These are phyloP conservation scores for Charaxes varanes DNA, from an alignment of 1,140 invertebrate genomes.

Conservation along the genomic window DNA sequence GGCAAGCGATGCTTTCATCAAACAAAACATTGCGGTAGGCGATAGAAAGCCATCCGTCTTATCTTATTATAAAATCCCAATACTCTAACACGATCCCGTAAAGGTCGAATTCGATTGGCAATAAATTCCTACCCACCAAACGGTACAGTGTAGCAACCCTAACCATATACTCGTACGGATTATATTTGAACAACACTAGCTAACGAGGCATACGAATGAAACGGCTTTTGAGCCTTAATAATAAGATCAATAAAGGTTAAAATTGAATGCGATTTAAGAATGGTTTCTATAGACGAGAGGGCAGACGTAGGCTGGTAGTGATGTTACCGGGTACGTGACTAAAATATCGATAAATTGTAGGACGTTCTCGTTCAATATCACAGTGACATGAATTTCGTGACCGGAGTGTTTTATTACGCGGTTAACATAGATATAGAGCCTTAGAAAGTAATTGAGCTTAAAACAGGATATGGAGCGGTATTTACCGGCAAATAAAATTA, in stretches of 20 bases:
- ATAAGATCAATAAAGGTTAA: background rate
- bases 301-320: constrained; percentile 15
- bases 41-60: constrained; percentile 9
- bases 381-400: constrained; percentile 17
- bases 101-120: constrained; percentile 5
- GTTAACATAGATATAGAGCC: constrained; percentile 8
- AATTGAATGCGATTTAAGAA: background rate
- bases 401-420: constrained; percentile 8
- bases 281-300: constrained; percentile 2
- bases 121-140: background rate
- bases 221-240: background rate
- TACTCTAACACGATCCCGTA: background rate
- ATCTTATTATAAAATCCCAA: constrained; percentile 6
- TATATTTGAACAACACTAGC: background rate
- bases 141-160: background rate
- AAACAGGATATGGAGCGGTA: constrained; percentile 6
- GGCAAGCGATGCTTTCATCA: constrained; percentile 5
- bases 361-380: constrained; percentile 14
- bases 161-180: background rate
- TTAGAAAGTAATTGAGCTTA: constrained; percentile 16
- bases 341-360: constrained; percentile 13
- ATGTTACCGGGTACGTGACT: constrained; percentile 13
- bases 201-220: background rate
- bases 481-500: background rate
- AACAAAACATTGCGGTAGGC: constrained; percentile 6